Conservation (phyloP, 2,888 invertebrate genomes). For the Athalia cordata region DNA sequence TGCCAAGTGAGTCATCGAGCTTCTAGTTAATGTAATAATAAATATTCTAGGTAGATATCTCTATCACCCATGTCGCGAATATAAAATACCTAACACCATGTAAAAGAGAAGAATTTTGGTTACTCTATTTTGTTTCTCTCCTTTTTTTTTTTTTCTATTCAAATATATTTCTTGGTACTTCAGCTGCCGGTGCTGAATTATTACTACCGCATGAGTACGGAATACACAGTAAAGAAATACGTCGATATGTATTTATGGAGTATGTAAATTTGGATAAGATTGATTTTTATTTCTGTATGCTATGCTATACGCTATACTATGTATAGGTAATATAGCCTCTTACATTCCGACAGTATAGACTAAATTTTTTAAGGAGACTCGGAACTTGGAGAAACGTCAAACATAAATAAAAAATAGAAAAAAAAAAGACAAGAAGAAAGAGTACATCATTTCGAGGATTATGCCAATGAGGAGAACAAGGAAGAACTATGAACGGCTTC, state of each 20-base stretch:
- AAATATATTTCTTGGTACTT: no score
- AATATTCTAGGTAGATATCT: no score
- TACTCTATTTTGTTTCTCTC: no score
- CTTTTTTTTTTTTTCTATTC: no score
- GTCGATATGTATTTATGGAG: background rate
- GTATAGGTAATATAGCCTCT: background rate
- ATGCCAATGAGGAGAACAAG: no score
- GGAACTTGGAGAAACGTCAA: background rate
- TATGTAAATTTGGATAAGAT: constrained; percentile 17
- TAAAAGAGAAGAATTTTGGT: no score
- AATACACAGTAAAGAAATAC: background rate
- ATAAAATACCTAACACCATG: no score
- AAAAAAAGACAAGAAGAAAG: background rate
- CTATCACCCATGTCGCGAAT: no score
- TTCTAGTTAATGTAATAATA: no score
- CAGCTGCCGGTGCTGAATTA: background rate
- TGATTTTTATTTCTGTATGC: constrained; percentile 25
- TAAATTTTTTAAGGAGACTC: background rate
- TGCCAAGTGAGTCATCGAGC: no score
- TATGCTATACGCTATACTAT: background rate
- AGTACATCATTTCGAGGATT: background rate
- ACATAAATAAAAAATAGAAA: background rate
- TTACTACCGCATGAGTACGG: constrained; percentile 3
- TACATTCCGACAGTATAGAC: background rate
- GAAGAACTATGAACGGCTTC: no score